Evolutionary conservation across 2,888 invertebrate species (phyloP).

Genomic region (Augochlorella aurata): DNA sequence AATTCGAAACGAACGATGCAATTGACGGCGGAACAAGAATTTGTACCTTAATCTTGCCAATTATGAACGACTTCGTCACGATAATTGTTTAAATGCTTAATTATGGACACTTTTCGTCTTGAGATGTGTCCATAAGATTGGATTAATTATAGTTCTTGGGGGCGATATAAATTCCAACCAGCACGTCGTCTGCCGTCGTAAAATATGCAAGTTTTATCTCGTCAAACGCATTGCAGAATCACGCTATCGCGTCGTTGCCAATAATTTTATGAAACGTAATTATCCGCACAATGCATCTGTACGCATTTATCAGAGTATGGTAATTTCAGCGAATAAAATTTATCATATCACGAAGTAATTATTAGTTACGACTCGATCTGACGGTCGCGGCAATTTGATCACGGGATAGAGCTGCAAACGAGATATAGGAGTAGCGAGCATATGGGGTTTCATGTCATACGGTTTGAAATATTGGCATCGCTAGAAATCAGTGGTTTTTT

Average conservation of each 20-base stretch:
- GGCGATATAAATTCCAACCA: too few species aligned
- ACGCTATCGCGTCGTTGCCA: neutral
- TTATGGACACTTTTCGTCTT: too few species aligned
- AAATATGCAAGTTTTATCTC: neutral
- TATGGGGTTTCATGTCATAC: neutral
- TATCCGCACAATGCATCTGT: slow-evolving; percentile 33
- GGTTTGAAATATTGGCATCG: neutral
- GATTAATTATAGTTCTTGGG: too few species aligned
- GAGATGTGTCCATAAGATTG: too few species aligned
- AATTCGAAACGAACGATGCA: too few species aligned
- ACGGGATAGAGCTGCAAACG: neutral
- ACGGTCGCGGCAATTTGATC: slow-evolving; percentile 39
- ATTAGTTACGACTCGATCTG: slow-evolving; percentile 31
- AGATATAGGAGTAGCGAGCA: neutral
- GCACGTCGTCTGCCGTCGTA: neutral
- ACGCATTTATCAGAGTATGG: slow-evolving; percentile 19
- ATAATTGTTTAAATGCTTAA: too few species aligned
- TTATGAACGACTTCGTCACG: too few species aligned
- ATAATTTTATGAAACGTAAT: slow-evolving; percentile 31
- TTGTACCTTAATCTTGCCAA: too few species aligned
- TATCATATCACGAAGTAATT: slow-evolving; percentile 39
- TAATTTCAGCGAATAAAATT: slow-evolving; percentile 45
- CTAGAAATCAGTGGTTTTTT: neutral
- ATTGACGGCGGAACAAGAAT: too few species aligned
- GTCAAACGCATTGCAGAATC: slow-evolving; percentile 14